phyloP scores from a whole-genome alignment of 2,888 invertebrate genomes.

The Hypercompe scribonia region DNA sequence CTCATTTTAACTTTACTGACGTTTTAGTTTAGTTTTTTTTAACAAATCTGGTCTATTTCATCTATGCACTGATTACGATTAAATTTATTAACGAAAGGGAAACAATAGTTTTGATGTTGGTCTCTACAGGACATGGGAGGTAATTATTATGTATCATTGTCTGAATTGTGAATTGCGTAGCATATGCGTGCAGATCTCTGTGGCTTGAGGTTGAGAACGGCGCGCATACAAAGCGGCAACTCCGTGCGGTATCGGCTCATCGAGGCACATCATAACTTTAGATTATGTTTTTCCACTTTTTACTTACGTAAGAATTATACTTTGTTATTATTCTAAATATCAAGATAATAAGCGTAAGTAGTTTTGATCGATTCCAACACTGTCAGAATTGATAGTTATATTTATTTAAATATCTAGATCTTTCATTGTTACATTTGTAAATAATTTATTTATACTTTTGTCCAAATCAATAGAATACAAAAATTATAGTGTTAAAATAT shows the following conservation, averaged over 20 bases:
- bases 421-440: constrained; percentile 63
- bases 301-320: constrained; percentile 76
- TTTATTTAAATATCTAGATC: constrained; percentile 53
- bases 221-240: constrained; percentile 10
- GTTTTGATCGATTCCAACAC: constrained; percentile 70
- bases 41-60: not conserved
- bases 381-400: constrained; percentile 64
- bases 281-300: constrained; percentile 73
- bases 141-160: not conserved
- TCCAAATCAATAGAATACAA: constrained; percentile 63
- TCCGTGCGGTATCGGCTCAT: constrained; percentile 65
- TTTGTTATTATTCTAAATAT: constrained; percentile 77
- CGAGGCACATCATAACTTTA: constrained; percentile 79
- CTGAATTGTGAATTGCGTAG: not conserved
- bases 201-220: not conserved
- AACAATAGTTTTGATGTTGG: not conserved
- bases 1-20: too few relatives aligned
- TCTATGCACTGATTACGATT: not conserved
- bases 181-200: not conserved
- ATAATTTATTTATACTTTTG: constrained; percentile 57
- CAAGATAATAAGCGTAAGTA: constrained; percentile 85
- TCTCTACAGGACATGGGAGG: not conserved
- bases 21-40: too few relatives aligned
- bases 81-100: not conserved
- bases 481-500: constrained; percentile 76